Evolutionary conservation across 2,888 invertebrate genomes (phyloP), one percentile per base, ranked within the genome.

Genomic region (Archaeoteleia sp.): DNA sequence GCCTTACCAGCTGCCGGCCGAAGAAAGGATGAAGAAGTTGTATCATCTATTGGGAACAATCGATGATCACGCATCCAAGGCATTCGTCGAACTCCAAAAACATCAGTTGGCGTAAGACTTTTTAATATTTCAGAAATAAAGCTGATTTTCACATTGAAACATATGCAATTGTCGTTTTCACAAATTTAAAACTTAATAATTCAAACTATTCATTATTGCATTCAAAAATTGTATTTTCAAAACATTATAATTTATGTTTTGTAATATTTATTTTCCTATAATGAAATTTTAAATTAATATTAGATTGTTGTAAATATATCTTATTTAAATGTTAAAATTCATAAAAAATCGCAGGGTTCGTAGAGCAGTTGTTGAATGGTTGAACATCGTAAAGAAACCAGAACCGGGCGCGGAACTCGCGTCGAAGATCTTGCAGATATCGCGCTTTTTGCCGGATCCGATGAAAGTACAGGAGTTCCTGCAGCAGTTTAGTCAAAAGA

Each of bases 11-110:
- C 86, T 97, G 57, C 89, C 93, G 0, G 89, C 96, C 0, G 91
- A 91, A 13, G 93, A 96, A 62, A 89, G 97, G 67, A 98, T 98
- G 97, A 95, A 95, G 85, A 94, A 94, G 78, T 86, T 98, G 14
- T 95, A 95, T 81, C 95, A 96, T 82, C 86, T 98, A 29, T 91
- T 97, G 82, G 95, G 95, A 4, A 96, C 97, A 35, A 93, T 98
- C 23, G 98, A 98, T 81, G 95, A 97, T 73, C 94, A 97, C 85
- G 97, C 97, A 0, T 94, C 95, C 0, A 97, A 96, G 86, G 95
- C 95, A 1, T 94, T 95, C 79, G 91, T 96, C 79, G 97, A 98
- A 84, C 87, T 98, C 62, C 95, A 97, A 80, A 97, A 96, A 79
- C 94, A 95, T 86, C 95, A 96, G 83, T 87, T 95, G 77, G 91